Evolutionary conservation across 2,113 vertebrate species (phyloP).

Genomic region (Potamarius usumacintae): DNA sequence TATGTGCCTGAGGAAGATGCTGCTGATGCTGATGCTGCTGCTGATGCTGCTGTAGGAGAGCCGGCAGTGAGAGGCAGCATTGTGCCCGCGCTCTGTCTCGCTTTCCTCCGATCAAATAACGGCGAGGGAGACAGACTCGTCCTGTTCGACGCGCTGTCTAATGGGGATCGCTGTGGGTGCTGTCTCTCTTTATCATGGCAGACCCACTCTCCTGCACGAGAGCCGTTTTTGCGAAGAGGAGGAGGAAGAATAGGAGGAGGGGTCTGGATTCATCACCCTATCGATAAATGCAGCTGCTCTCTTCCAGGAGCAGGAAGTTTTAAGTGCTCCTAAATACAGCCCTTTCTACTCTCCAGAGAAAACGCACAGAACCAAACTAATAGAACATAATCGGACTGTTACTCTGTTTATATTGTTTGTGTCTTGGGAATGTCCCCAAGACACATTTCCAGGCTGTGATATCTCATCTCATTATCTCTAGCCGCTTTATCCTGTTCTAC

Average conservation of each 20-base stretch:
- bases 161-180: slow-evolving; percentile 10
- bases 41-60: not conserved
- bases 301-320: slow-evolving; percentile 61
- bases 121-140: slow-evolving; percentile 11
- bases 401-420: not conserved
- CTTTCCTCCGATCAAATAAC: slow-evolving; percentile 1
- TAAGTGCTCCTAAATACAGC: not conserved
- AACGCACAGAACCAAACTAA: not conserved
- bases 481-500: not conserved
- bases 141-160: slow-evolving; percentile 30
- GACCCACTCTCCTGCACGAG: slow-evolving; percentile 3
- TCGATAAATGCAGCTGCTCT: slow-evolving; percentile 71
- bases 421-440: not conserved
- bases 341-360: not conserved
- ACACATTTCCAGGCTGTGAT: not conserved
- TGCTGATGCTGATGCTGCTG: not conserved
- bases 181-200: slow-evolving; percentile 36
- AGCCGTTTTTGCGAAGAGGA: slow-evolving; percentile 35
- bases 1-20: slow-evolving; percentile 16
- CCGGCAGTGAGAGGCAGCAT: slow-evolving; percentile 57
- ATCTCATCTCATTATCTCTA: too few species aligned
- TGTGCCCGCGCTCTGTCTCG: slow-evolving; percentile 54
- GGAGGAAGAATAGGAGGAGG: slow-evolving; percentile 52
- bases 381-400: not conserved
- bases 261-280: slow-evolving; percentile 71